phyloP scores from a whole-genome alignment of 2,113 vertebrate genomes.

The Marmota flaviventris region DNA sequence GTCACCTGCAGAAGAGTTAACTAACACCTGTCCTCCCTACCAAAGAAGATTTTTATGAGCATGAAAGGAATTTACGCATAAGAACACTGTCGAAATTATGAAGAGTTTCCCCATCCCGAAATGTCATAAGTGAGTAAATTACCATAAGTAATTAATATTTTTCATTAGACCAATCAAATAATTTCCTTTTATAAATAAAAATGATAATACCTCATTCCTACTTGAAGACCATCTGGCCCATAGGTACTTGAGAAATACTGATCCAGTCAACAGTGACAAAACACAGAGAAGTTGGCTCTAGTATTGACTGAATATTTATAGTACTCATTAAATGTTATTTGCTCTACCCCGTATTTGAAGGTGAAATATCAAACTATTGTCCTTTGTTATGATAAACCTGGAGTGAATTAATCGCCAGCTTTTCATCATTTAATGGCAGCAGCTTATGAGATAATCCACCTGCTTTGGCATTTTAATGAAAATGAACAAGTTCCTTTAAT shows the following conservation, averaged over 20 bases:
- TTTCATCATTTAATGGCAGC: neutral
- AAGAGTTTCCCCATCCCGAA: neutral
- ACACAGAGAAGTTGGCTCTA: neutral
- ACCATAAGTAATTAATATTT: neutral
- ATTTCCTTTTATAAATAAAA: neutral
- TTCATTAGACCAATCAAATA: neutral
- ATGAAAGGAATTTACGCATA: neutral
- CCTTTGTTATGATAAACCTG: constrained; percentile 51
- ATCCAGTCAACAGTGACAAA: neutral
- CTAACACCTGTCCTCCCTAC: neutral
- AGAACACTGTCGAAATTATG: constrained; percentile 31
- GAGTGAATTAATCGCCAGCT: constrained; percentile 49
- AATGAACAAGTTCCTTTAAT: constrained; percentile 45
- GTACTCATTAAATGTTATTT: constrained; percentile 46
- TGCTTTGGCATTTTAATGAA: constrained; percentile 54
- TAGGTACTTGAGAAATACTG: neutral
- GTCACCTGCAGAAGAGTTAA: neutral
- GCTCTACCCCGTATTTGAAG: constrained; percentile 35
- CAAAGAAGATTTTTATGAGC: neutral
- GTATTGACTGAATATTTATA: neutral
- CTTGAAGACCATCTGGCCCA: constrained; percentile 16
- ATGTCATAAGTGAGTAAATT: neutral
- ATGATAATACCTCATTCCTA: neutral
- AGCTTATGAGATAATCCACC: constrained; percentile 14
- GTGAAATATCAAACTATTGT: constrained; percentile 21